These are phyloP conservation scores for Malacoraja senta DNA, from an alignment of 2,797 vertebrate species.

Conservation along the genomic window DNA sequence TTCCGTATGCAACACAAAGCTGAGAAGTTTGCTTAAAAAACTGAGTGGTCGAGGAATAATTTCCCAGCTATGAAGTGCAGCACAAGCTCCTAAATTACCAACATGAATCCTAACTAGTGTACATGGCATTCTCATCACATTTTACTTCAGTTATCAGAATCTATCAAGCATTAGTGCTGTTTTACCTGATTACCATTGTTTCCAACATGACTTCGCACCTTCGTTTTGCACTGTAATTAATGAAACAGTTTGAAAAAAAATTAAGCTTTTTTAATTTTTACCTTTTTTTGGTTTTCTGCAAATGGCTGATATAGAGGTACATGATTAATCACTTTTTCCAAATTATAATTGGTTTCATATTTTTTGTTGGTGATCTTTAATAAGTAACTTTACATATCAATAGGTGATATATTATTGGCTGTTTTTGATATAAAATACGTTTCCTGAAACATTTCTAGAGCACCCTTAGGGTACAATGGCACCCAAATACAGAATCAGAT, in stretches of 20 bases:
- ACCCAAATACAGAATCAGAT: too few species aligned
- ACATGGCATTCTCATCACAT: conserved; percentile 7
- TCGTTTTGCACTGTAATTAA: neutral
- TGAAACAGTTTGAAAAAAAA: neutral
- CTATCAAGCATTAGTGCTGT: neutral
- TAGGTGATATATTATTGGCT: neutral
- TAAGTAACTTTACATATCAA: neutral
- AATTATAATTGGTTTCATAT: neutral
- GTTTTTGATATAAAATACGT: neutral
- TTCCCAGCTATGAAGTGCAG: conserved; percentile 27
- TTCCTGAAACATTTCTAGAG: neutral
- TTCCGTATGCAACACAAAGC: conserved; percentile 25
- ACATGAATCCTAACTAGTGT: conserved; percentile 25
- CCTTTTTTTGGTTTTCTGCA: neutral
- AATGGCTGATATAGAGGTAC: neutral
- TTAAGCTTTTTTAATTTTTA: conserved; percentile 10
- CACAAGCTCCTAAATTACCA: conserved; percentile 7
- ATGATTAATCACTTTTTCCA: neutral
- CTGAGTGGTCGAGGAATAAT: neutral
- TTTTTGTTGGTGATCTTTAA: neutral
- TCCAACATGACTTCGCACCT: neutral
- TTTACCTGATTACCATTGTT: conserved; percentile 4
- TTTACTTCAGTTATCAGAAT: conserved; percentile 22
- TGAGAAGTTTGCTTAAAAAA: conserved; percentile 25
- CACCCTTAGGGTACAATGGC: too few species aligned